Base-by-base conservation (phyloP, 2,888 invertebrate species). In the Gastracanthus pulcherrimus region DNA sequence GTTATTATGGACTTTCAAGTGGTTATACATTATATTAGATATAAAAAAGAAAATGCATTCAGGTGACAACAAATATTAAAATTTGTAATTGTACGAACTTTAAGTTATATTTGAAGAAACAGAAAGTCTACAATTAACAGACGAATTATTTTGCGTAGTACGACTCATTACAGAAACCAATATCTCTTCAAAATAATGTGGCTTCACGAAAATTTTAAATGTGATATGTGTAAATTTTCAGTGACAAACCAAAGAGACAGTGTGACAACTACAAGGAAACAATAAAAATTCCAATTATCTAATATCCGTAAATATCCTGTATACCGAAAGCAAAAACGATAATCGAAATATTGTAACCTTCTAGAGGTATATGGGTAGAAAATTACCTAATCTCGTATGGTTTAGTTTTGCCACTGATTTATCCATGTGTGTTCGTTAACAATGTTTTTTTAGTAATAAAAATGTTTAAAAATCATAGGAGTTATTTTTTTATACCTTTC, bases 371-470 rank as follows among this genome's bases (percentile, higher is more conserved):
- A 83, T 86, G 84, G 86, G 88, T 89, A 89, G 87, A 87, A 85
- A 87, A 88, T 86, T 89, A 89, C 89, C 86, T 87, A 87, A 88
- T 88, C 87, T 86, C 87, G 85, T 88, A 89, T 89, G 84, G 83
- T 89, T 90, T 89, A 89, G 88, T 89, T 90, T 86, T 86, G 88
- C 86, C 87, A 89, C 87, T 91, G 90, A 92, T 92, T 92, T 93
- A 92, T 93, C 92, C 92, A 92, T 93, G 93, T 93, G 93, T 93
- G 93, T 93, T 93, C 92, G 93, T 92, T 92, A 93, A 89, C 91
- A 92, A 93, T 92, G 93, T 93, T 93, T 93, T 93, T 93, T 93
- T 93, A 93, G 92, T 93, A 93, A 93, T 93, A 92, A 91, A 89
- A 90, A 74, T 58, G 55, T 79, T 75, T 74, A 58, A 79, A 79